Evolutionary conservation across 1,140 invertebrate genomes (phyloP).

Genomic region (Plectrocnemia conspersa): DNA sequence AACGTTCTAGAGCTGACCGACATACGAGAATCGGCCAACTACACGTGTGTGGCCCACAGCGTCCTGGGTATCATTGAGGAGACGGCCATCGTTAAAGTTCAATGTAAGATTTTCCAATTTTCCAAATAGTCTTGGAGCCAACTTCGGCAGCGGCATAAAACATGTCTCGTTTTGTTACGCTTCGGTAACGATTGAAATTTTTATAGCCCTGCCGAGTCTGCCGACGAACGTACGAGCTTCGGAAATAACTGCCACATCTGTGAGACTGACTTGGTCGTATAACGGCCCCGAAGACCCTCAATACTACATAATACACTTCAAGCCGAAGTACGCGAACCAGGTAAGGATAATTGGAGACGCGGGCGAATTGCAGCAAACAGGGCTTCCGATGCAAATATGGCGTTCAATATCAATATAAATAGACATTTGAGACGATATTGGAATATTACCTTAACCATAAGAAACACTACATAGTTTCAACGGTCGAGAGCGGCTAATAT

Average conservation of each 20-base stretch:
- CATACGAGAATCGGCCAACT: conserved; percentile 90
- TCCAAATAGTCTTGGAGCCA: not conserved
- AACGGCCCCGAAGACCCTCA: conserved; percentile 77
- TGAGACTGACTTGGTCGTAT: conserved; percentile 87
- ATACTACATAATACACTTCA: conserved; percentile 95
- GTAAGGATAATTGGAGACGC: conserved; percentile 37
- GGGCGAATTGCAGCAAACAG: too few relatives aligned
- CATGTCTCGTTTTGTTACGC: not conserved
- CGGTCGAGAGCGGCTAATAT: too few relatives aligned
- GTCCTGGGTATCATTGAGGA: conserved; percentile 88
- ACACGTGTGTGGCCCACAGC: conserved; percentile 94
- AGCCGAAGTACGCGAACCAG: conserved; percentile 80
- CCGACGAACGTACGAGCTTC: conserved; percentile 84
- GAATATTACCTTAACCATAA: too few relatives aligned
- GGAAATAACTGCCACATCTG: conserved; percentile 88
- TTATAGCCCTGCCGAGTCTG: conserved; percentile 77
- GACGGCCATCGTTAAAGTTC: conserved; percentile 84
- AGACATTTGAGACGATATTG: too few relatives aligned
- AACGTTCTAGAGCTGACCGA: conserved; percentile 83
- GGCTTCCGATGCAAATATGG: too few relatives aligned
- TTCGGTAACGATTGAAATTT: not conserved
- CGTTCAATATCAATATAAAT: too few relatives aligned
- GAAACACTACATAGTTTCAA: too few relatives aligned
- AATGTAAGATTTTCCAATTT: conserved; percentile 67
- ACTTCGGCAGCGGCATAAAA: not conserved